Base-by-base conservation (phyloP, 2,888 invertebrate genomes). In the Brenthis daphne region DNA sequence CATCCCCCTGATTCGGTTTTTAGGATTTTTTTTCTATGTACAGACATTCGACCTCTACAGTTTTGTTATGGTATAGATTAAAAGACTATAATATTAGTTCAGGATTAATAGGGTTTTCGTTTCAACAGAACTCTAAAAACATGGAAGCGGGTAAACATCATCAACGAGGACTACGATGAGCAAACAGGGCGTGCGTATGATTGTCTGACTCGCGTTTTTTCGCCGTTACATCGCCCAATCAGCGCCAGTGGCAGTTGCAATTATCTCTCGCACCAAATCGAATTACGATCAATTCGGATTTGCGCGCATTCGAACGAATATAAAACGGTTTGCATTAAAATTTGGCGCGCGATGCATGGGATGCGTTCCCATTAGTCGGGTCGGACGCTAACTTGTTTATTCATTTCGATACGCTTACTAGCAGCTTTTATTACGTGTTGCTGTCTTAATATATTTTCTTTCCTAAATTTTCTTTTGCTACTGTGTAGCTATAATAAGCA, bases 281-380 rank as follows among this genome's bases (percentile, higher is more conserved):
- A 88, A 91, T 93, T 93, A 93, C 92, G 93, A 93, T 93, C 93
- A 92, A 92, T 93, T 93, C 93, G 90, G 90, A 93, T 92, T 93
- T 92, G 92, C 86, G 88, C 89, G 88, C 87, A 89, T 91, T 85
- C 88, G 89, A 83, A 87, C 89, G 92, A 90, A 92, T 90, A 91
- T 91, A 92, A 93, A 93, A 93, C 90, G 92, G 92, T 93, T 92
- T 92, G 88, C 90, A 90, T 92, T 92, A 90, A 92, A 93, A 92
- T 92, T 92, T 92, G 86, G 85, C 87, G 81, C 88, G 81, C 88
- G 85, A 89, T 90, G 90, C 89, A 89, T 82, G 85, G 87, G 89
- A 90, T 90, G 90, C 89, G 89, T 91, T 89, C 88, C 89, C 85
- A 92, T 92, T 91, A 91, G 88, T 84, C 82, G 82, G 84, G 83